Percentiles rank a stretch among this genome's conserved stretches.
These are phyloP conservation scores for Leptosomus discolor DNA, from an alignment of 2,113 vertebrate genomes.

Conservation along the genomic window DNA sequence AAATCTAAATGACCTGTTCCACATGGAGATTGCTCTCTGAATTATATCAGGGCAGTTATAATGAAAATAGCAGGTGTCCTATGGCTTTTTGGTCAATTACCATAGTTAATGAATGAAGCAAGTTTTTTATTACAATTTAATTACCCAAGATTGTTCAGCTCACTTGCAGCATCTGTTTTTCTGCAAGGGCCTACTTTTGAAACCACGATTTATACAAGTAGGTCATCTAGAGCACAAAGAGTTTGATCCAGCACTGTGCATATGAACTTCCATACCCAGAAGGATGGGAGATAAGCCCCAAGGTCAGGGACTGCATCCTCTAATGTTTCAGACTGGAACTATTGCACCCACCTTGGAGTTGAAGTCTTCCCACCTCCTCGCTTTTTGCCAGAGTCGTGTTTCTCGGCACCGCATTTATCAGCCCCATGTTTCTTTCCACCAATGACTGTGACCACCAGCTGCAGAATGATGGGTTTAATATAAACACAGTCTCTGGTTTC, in stretches of 20 bases:
- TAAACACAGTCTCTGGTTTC: neutral
- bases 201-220: neutral
- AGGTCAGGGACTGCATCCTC: neutral
- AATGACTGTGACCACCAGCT: neutral
- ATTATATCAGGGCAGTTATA: slow-evolving; percentile 5
- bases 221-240: neutral
- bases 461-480: neutral
- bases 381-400: neutral
- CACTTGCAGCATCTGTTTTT: slow-evolving; percentile 45
- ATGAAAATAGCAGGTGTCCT: slow-evolving; percentile 38
- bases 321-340: neutral
- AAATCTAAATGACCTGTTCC: slow-evolving; percentile 17
- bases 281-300: neutral
- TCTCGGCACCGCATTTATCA: neutral
- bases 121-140: slow-evolving; percentile 49
- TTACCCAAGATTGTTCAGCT: slow-evolving; percentile 29
- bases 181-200: neutral
- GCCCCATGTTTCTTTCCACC: neutral
- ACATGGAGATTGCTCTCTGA: neutral
- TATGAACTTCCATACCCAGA: neutral
- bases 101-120: slow-evolving; percentile 42
- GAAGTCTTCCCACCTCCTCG: neutral
- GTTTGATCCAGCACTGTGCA: neutral
- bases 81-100: slow-evolving; percentile 58
- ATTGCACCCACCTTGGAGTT: neutral